Percentiles rank a stretch among this genome's conserved stretches.
Conservation (phyloP, 2,113 vertebrate genomes). For the Phylloscopus trochilus region DNA sequence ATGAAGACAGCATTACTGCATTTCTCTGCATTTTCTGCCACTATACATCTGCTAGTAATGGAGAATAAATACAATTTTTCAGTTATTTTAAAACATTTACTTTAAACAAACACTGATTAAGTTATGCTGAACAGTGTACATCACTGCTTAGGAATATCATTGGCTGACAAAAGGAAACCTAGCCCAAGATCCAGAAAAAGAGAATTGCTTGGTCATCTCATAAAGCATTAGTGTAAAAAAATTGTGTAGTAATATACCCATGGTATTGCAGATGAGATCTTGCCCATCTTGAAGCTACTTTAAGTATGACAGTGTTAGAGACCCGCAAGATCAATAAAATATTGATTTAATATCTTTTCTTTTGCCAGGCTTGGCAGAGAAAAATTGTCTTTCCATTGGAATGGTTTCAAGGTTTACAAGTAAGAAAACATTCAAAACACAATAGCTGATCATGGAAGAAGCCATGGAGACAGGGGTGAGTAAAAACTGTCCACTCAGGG, state of each 20-base stretch:
- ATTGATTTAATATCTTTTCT: not conserved
- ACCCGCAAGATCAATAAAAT: not conserved
- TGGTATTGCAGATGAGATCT: not conserved
- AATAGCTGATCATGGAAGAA: slow-evolving; percentile 78
- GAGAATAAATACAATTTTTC: not conserved
- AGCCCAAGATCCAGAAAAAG: not conserved
- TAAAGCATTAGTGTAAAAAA: not conserved
- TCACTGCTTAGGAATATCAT: not conserved
- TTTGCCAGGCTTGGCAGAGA: slow-evolving; percentile 77
- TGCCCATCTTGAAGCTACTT: not conserved
- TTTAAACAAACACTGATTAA: not conserved
- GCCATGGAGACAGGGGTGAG: slow-evolving; percentile 77
- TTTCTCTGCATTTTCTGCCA: not conserved
- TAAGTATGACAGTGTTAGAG: not conserved
- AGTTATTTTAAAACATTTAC: not conserved
- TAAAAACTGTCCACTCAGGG: not conserved
- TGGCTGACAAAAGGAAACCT: not conserved
- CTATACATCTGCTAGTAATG: not conserved
- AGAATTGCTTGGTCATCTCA: not conserved
- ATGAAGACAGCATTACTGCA: not conserved
- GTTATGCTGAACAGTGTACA: not conserved
- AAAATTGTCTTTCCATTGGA: slow-evolving; percentile 76
- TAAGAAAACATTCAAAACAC: slow-evolving; percentile 74
- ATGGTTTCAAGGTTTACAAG: slow-evolving; percentile 86
- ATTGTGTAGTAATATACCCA: not conserved